These are phyloP conservation scores for Euura saliciscinereae DNA, from an alignment of 1,140 invertebrate species.

Conservation along the genomic window DNA sequence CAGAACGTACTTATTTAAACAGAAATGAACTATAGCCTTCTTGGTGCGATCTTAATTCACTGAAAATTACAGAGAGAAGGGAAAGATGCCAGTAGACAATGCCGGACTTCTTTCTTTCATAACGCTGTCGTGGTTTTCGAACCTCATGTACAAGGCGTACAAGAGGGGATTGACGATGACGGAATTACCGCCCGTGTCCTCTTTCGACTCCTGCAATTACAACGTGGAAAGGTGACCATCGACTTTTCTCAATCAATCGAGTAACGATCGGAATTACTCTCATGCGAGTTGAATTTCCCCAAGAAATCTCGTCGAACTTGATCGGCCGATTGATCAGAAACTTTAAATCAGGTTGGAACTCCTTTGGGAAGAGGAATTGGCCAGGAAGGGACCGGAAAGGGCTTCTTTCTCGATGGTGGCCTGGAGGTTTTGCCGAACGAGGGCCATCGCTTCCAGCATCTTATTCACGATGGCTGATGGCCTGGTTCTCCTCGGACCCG, in stretches of 20 bases:
- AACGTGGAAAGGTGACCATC: slow-evolving; percentile 54
- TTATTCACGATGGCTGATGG: slow-evolving; percentile 61
- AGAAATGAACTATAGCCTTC: neutral
- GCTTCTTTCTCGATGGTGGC: slow-evolving; percentile 63
- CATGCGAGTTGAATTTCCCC: too few relatives aligned
- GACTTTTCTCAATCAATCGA: too few relatives aligned
- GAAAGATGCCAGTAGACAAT: slow-evolving; percentile 56
- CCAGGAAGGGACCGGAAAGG: slow-evolving; percentile 64
- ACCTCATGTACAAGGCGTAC: slow-evolving; percentile 64
- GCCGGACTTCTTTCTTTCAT: slow-evolving; percentile 64
- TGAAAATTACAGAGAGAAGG: slow-evolving; percentile 31
- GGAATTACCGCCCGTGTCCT: slow-evolving; percentile 60
- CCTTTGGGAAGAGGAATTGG: slow-evolving; percentile 65
- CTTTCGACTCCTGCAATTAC: slow-evolving; percentile 60
- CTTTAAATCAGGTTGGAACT: slow-evolving; percentile 57
- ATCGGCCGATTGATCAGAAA: too few relatives aligned
- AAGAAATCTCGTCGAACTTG: too few relatives aligned
- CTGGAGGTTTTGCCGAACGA: slow-evolving; percentile 64
- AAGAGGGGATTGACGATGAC: slow-evolving; percentile 53
- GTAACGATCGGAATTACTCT: too few relatives aligned
- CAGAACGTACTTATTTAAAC: slow-evolving; percentile 23
- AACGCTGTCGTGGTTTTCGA: slow-evolving; percentile 66
- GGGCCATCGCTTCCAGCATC: slow-evolving; percentile 60
- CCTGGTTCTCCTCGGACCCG: slow-evolving; percentile 69
- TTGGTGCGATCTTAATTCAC: neutral